Percentiles rank a stretch among this genome's conserved stretches.
These are phyloP conservation scores for Caenorhabditis angaria DNA, from an alignment of 2,888 invertebrate species.

Conservation along the genomic window DNA sequence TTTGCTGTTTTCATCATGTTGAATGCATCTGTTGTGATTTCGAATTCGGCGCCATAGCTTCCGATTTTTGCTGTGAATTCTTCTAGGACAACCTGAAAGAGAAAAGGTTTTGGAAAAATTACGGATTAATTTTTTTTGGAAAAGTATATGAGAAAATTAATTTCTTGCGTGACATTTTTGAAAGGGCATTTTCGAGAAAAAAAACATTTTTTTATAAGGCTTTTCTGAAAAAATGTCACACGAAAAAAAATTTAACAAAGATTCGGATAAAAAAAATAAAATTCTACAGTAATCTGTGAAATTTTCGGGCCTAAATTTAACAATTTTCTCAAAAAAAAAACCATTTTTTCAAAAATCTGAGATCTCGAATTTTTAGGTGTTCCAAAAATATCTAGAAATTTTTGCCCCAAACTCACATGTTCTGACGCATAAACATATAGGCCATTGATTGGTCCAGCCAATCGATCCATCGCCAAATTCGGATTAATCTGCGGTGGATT, in stretches of 20 bases:
- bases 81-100: not conserved
- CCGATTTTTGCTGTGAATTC: not conserved
- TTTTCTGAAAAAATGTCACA: no score
- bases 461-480: not conserved
- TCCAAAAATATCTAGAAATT: no score
- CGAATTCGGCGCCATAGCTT: not conserved
- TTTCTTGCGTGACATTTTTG: no score
- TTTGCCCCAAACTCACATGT: not conserved
- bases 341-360: not conserved
- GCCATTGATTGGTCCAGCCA: not conserved
- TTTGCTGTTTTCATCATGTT: not conserved
- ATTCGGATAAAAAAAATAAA: no score
- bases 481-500: not conserved
- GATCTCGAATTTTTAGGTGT: no score
- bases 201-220: no score
- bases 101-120: not conserved
- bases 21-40: not conserved
- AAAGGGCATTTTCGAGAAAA: no score
- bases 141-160: not conserved
- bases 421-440: not conserved
- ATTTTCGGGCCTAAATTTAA: not conserved
- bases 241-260: no score
- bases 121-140: not conserved
- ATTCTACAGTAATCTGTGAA: not conserved
- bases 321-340: not conserved